Conservation (phyloP, 2,113 vertebrate species). For the Emydocephalus ijimae region DNA sequence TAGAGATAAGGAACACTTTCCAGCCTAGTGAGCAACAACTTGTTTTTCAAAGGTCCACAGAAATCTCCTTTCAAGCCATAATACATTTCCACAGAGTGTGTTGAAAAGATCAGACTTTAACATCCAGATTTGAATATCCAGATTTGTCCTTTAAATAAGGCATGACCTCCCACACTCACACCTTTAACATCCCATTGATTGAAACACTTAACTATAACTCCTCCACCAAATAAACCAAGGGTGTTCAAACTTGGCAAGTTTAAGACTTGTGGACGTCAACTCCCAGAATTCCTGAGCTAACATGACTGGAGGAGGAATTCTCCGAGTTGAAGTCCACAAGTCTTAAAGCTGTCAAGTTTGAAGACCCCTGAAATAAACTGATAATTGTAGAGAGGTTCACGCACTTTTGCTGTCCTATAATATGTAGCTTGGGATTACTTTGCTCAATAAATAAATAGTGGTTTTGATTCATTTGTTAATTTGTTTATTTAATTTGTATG, state of each 20-base stretch:
- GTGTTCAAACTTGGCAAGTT: too few relatives aligned
- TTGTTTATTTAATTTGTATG: background rate
- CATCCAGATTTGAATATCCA: background rate
- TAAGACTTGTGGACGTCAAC: too few relatives aligned
- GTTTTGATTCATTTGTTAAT: background rate
- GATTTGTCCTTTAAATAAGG: background rate
- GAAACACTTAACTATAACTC: background rate
- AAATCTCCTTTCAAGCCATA: background rate
- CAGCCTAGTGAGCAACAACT: background rate
- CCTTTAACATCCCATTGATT: background rate
- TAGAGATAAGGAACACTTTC: background rate
- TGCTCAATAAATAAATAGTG: background rate
- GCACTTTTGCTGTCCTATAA: background rate
- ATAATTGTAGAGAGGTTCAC: background rate
- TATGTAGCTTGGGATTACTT: background rate
- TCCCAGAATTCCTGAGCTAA: too few relatives aligned
- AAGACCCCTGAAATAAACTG: background rate
- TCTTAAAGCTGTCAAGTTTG: too few relatives aligned
- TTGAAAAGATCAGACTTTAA: background rate
- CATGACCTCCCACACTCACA: background rate
- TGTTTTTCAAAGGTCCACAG: background rate
- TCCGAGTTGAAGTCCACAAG: too few relatives aligned
- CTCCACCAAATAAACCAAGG: background rate
- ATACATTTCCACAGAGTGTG: background rate
- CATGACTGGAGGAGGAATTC: too few relatives aligned